Conservation (phyloP, 1,140 invertebrate genomes). For the Platorchestia sp. region DNA sequence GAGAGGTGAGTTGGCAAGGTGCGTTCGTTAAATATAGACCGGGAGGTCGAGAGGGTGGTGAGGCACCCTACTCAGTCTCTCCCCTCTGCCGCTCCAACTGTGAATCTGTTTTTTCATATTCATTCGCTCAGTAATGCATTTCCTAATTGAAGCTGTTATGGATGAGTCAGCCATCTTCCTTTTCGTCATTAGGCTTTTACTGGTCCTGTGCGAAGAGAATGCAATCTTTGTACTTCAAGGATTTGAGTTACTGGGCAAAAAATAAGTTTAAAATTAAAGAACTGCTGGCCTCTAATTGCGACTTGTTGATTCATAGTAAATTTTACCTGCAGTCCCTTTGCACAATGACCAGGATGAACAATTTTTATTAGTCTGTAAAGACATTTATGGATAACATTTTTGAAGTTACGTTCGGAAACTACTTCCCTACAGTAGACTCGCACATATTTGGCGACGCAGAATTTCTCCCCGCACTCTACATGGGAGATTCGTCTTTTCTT, state of each 20-base stretch:
- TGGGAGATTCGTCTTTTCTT: neutral
- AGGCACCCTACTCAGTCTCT: neutral
- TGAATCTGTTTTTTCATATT: constrained; percentile 25
- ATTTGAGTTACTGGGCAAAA: no score
- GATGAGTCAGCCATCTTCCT: neutral
- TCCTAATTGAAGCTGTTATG: neutral
- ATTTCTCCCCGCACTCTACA: neutral
- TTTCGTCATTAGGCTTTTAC: neutral
- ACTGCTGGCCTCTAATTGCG: neutral
- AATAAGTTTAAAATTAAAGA: no score
- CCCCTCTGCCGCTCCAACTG: neutral
- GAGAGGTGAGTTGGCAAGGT: constrained; percentile 16
- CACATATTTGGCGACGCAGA: neutral
- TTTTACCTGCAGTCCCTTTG: neutral
- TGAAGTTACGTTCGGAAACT: neutral
- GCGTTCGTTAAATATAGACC: neutral
- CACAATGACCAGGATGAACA: neutral
- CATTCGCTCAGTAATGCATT: neutral
- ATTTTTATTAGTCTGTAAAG: neutral
- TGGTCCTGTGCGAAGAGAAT: neutral
- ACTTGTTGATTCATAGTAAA: neutral
- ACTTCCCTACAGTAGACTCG: neutral
- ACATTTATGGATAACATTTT: neutral
- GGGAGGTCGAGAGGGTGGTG: constrained; percentile 27
- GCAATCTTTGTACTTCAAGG: neutral